Conservation (phyloP, 2,888 invertebrate species). For the Acanthosepion lycidas region DNA sequence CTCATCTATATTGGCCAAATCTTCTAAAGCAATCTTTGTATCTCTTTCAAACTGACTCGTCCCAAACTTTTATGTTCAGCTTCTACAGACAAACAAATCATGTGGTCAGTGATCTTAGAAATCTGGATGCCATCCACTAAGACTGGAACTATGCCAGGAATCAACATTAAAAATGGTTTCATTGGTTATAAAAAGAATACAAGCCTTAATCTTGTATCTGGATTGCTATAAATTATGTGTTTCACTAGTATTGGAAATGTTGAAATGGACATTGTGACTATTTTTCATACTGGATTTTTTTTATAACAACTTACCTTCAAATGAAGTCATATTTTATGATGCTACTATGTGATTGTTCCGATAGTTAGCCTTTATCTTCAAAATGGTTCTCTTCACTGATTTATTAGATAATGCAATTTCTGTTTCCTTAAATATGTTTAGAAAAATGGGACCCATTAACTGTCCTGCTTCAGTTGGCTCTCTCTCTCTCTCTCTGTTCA, state of each 20-base stretch:
- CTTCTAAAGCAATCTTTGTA: neutral
- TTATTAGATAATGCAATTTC: neutral
- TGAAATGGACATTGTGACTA: slow-evolving; percentile 33
- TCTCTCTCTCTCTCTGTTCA: no score
- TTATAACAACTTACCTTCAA: no score
- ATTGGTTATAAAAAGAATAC: neutral
- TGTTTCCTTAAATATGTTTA: neutral
- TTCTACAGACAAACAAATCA: slow-evolving; percentile 6
- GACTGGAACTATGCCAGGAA: neutral
- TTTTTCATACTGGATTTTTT: neutral
- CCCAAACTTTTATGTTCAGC: neutral
- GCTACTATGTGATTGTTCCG: neutral
- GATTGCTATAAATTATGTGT: neutral
- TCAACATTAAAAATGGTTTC: neutral
- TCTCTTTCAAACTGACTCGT: neutral
- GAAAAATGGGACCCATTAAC: neutral
- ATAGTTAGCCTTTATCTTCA: neutral
- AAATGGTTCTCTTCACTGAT: neutral
- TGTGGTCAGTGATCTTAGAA: slow-evolving; percentile 17
- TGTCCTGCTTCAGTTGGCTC: neutral
- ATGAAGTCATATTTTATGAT: neutral
- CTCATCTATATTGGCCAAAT: neutral
- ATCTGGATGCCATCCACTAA: neutral
- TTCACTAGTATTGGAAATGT: neutral
- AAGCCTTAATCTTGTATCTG: neutral